Evolutionary conservation across 2,888 invertebrate genomes (phyloP).

Genomic region (Caenorhabditis macrosperma): DNA sequence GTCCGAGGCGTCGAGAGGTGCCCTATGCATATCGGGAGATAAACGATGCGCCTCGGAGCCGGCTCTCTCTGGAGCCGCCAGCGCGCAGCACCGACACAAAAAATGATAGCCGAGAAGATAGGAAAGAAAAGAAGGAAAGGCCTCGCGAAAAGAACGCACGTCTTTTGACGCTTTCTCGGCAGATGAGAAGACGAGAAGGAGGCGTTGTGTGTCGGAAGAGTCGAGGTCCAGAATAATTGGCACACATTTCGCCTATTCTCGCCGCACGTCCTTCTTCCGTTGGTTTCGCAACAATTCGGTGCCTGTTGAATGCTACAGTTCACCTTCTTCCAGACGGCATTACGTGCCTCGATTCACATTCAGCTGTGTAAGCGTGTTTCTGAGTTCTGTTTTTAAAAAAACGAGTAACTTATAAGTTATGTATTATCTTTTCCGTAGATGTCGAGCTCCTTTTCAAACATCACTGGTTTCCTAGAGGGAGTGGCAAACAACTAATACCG

Average conservation of each 20-base stretch:
- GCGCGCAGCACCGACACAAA: not conserved
- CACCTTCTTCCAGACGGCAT: constrained; percentile 53
- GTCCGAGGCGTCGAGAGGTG: constrained; percentile 48
- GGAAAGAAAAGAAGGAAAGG: not conserved
- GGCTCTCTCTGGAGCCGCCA: not conserved
- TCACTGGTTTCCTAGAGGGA: no score
- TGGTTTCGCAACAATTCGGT: not conserved
- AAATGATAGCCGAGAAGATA: not conserved
- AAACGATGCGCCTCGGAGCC: constrained; percentile 15
- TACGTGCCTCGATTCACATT: constrained; percentile 48
- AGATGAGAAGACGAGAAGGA: not conserved
- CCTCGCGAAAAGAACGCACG: not conserved
- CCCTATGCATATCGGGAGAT: constrained; percentile 30
- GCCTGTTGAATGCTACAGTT: constrained; percentile 50
- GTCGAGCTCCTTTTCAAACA: no score
- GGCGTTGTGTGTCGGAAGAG: no score
- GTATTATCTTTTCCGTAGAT: no score
- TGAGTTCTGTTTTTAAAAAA: no score
- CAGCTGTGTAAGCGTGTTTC: constrained; percentile 43
- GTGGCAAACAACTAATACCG: no score
- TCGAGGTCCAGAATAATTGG: constrained; percentile 1
- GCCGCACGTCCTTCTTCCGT: not conserved
- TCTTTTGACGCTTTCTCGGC: no score
- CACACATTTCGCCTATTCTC: not conserved
- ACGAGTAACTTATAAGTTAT: no score